These are phyloP conservation scores for Callitettix versicolor DNA, from an alignment of 1,140 invertebrate genomes.

Conservation along the genomic window DNA sequence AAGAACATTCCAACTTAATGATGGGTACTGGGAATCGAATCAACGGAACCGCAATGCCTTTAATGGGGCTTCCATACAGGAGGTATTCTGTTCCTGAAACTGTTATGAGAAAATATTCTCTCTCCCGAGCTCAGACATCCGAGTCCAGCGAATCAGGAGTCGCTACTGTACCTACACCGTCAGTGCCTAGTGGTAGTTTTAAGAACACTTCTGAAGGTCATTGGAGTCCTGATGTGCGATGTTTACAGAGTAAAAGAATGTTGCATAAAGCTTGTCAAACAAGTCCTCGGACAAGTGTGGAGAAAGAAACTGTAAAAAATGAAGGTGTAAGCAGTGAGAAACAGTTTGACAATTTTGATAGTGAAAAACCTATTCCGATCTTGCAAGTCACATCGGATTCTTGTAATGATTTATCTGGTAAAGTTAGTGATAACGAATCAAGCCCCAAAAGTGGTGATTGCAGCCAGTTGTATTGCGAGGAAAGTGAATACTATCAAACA, in stretches of 20 bases:
- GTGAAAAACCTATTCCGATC: too few species aligned
- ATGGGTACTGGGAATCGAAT: constrained; percentile 8
- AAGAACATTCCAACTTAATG: constrained; percentile 1
- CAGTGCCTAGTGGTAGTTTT: background rate
- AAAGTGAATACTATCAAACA: too few species aligned
- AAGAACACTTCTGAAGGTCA: background rate
- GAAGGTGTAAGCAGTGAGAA: background rate
- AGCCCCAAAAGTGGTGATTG: too few species aligned
- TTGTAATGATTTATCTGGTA: too few species aligned
- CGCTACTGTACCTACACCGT: constrained; percentile 9
- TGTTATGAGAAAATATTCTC: constrained; percentile 27
- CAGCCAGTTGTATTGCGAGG: too few species aligned
- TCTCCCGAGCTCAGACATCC: constrained; percentile 14
- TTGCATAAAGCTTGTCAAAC: constrained; percentile 17
- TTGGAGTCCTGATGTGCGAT: background rate
- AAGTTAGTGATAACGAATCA: too few species aligned
- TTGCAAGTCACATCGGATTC: too few species aligned
- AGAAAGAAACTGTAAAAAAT: background rate
- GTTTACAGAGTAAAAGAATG: background rate
- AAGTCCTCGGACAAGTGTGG: constrained; percentile 4
- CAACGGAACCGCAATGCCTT: background rate
- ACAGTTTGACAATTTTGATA: too few species aligned
- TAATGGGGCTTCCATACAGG: constrained; percentile 20
- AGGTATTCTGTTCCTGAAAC: constrained; percentile 27
- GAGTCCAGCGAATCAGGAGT: constrained; percentile 10